phyloP scores from a whole-genome alignment of 2,888 invertebrate genomes.

The Acronicta psi region DNA sequence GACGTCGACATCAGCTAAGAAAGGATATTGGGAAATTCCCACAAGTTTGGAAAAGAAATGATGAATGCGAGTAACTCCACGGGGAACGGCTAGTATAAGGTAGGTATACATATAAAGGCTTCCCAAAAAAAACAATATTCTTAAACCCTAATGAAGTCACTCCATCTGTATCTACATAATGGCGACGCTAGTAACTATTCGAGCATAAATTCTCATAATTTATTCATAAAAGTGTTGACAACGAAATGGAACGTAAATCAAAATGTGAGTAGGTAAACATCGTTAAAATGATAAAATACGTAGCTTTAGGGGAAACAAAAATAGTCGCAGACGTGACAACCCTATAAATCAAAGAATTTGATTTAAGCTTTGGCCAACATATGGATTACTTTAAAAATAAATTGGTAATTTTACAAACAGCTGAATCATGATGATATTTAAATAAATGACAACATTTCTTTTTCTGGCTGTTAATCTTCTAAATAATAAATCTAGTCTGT shows the following conservation, averaged over 20 bases:
- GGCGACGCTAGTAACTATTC: conserved; percentile 22
- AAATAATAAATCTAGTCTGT: too few species aligned
- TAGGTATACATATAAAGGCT: neutral
- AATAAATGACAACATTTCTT: too few species aligned
- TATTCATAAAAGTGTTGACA: conserved; percentile 37
- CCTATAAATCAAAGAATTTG: conserved; percentile 46
- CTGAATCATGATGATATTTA: too few species aligned
- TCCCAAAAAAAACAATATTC: conserved; percentile 2
- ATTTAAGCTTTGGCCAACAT: conserved; percentile 4
- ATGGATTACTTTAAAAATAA: conserved; percentile 16
- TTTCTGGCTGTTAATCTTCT: too few species aligned
- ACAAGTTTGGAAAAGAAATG: too few species aligned
- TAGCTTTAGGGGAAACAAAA: conserved; percentile 30
- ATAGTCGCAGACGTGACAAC: conserved; percentile 34
- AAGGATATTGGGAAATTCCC: too few species aligned
- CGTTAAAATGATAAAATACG: conserved; percentile 50
- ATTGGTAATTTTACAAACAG: conserved; percentile 7
- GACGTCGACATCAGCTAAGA: too few species aligned
- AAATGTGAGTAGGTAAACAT: conserved; percentile 43
- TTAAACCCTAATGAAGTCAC: conserved; percentile 1
- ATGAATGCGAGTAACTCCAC: too few species aligned
- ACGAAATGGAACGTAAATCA: conserved; percentile 34
- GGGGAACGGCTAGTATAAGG: too few species aligned
- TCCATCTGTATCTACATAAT: conserved; percentile 38
- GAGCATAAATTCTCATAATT: conserved; percentile 26